A percentile compares a stretch with the other conserved stretches of the same genome.
These are phyloP conservation scores for Coenobita brevimanus DNA, from an alignment of 1,140 invertebrate genomes.

Conservation along the genomic window DNA sequence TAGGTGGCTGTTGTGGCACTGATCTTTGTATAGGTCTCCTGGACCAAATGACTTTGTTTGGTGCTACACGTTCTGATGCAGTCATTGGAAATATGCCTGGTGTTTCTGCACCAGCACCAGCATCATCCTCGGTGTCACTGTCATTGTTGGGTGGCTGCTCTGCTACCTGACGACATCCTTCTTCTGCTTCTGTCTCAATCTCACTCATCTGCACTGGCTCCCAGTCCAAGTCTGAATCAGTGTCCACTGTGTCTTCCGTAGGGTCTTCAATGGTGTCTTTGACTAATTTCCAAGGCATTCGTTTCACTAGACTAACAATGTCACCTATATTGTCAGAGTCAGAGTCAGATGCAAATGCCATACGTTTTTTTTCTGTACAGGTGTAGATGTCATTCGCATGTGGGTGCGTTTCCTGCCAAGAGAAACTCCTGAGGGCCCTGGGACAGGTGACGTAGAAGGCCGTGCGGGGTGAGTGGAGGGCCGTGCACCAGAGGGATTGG, in stretches of 20 bases:
- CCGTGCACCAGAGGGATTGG: background rate
- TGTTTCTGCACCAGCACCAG: background rate
- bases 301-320: slow-evolving; percentile 8
- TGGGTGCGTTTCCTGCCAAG: slow-evolving; percentile 2
- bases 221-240: background rate
- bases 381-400: background rate
- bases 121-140: slow-evolving; percentile 7
- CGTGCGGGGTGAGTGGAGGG: background rate
- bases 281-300: background rate
- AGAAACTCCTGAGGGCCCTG: slow-evolving; percentile 16
- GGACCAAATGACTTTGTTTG: background rate
- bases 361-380: background rate
- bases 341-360: background rate
- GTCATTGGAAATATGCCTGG: background rate
- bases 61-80: slow-evolving; percentile 18
- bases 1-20: slow-evolving; percentile 34
- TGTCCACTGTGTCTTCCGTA: background rate
- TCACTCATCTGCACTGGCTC: background rate
- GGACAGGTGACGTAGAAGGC: slow-evolving; percentile 24
- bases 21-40: background rate
- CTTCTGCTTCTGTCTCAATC: background rate
- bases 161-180: background rate
- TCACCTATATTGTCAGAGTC: slow-evolving; percentile 16
- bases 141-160: background rate
- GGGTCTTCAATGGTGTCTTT: background rate